A percentile compares a stretch with the other conserved stretches of the same genome.
Conservation (phyloP, 2,797 vertebrate species). For the Acanthurus lineatus region DNA sequence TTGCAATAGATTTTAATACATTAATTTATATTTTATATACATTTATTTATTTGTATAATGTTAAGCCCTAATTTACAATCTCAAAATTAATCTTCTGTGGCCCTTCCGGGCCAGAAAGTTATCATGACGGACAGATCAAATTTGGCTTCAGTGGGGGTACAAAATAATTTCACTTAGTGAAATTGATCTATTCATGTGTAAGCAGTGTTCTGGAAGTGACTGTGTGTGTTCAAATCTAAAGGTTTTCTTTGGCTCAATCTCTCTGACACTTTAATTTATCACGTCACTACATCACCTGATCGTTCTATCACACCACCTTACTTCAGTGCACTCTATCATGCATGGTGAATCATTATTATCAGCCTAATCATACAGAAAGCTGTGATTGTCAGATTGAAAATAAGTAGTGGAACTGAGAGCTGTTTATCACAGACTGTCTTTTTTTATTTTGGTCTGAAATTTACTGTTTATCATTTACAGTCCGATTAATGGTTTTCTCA, state of each 20-base stretch:
- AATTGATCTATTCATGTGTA: not conserved
- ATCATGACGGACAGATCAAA: not conserved
- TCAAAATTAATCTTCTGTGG: slow-evolving; percentile 8
- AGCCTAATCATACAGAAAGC: slow-evolving; percentile 48
- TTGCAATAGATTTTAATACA: no score
- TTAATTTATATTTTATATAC: no score
- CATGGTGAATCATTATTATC: slow-evolving; percentile 64
- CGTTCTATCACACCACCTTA: slow-evolving; percentile 38
- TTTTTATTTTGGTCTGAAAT: slow-evolving; percentile 47
- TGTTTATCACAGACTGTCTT: slow-evolving; percentile 45
- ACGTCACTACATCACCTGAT: slow-evolving; percentile 35
- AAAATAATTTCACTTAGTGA: not conserved
- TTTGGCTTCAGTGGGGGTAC: not conserved
- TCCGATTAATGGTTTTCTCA: slow-evolving; percentile 61
- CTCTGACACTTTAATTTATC: slow-evolving; percentile 41
- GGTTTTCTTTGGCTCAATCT: slow-evolving; percentile 10
- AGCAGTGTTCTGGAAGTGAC: slow-evolving; percentile 20
- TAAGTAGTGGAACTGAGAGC: slow-evolving; percentile 28
- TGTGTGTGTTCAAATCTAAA: slow-evolving; percentile 22
- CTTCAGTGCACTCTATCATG: slow-evolving; percentile 60
- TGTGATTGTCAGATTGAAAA: slow-evolving; percentile 25
- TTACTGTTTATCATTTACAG: slow-evolving; percentile 65
- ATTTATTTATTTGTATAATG: no score
- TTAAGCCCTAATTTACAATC: not conserved
- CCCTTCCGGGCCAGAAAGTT: not conserved